phyloP scores from a whole-genome alignment of 2,888 invertebrate genomes.

The Iphiclides podalirius region DNA sequence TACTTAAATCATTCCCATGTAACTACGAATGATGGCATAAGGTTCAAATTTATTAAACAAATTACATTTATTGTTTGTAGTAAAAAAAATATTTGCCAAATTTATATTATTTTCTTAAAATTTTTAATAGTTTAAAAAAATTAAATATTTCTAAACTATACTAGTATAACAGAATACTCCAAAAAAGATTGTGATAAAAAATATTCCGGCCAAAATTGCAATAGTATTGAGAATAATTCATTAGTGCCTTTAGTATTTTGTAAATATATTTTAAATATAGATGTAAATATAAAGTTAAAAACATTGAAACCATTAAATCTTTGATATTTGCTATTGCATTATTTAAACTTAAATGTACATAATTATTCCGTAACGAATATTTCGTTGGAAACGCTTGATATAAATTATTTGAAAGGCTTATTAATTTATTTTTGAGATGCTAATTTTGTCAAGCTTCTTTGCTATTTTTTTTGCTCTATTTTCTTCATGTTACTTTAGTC shows the following conservation, averaged over 20 bases:
- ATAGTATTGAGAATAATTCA: slow-evolving; percentile 42
- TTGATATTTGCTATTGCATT: slow-evolving; percentile 2
- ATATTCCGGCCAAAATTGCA: slow-evolving; percentile 40
- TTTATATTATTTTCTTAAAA: neutral
- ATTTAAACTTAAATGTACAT: slow-evolving; percentile 11
- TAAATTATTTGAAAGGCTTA: slow-evolving; percentile 23
- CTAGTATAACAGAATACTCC: slow-evolving; percentile 16
- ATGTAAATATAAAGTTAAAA: slow-evolving; percentile 22
- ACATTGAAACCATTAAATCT: slow-evolving; percentile 13
- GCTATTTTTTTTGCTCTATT: too few relatives aligned
- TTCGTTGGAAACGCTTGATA: slow-evolving; percentile 10
- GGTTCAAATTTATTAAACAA: too few relatives aligned
- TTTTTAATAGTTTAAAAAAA: neutral
- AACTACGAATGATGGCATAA: too few relatives aligned
- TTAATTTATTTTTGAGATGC: slow-evolving; percentile 19
- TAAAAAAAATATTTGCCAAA: too few relatives aligned
- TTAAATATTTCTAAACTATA: neutral
- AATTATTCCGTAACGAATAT: slow-evolving; percentile 2
- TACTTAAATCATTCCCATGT: too few relatives aligned
- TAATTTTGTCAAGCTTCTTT: slow-evolving; percentile 7
- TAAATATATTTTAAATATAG: slow-evolving; percentile 38
- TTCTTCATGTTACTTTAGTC: slow-evolving; percentile 1
- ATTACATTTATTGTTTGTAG: too few relatives aligned
- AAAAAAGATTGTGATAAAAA: slow-evolving; percentile 30
- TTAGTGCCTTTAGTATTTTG: slow-evolving; percentile 52